Evolutionary conservation across 2,113 vertebrate species (phyloP).

Genomic region (Nothoprocta pentlandii): DNA sequence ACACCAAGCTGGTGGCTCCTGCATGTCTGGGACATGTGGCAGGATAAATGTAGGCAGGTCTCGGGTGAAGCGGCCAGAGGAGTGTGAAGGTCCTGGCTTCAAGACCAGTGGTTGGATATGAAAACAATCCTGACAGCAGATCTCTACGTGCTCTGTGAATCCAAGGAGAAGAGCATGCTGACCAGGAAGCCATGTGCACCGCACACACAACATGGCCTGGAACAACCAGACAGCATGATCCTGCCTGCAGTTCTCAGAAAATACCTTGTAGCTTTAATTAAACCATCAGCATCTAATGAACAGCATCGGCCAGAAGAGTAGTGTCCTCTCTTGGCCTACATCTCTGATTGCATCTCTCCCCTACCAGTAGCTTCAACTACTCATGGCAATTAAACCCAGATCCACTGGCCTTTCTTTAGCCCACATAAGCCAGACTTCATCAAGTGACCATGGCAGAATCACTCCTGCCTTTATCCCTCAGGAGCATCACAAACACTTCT

Average conservation of each 20-base stretch:
- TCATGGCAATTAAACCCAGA: accelerated
- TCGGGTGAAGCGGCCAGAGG: not conserved
- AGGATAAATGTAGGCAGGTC: not conserved
- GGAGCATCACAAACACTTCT: not conserved
- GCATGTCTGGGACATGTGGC: not conserved
- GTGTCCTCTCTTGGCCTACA: accelerated
- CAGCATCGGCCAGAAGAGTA: not conserved
- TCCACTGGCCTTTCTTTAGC: not conserved
- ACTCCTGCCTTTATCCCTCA: not conserved
- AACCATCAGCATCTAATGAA: not conserved
- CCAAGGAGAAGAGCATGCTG: not conserved
- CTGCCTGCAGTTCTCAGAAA: not conserved
- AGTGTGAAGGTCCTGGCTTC: not conserved
- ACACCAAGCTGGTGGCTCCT: not conserved
- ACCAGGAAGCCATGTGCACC: not conserved
- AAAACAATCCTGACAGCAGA: not conserved
- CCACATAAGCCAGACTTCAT: not conserved
- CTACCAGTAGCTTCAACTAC: not conserved
- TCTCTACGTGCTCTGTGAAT: accelerated
- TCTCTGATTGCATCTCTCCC: not conserved
- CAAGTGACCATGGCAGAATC: not conserved
- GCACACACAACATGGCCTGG: not conserved
- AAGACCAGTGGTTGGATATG: not conserved
- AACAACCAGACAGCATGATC: not conserved
- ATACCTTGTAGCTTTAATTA: not conserved